Evolutionary conservation across 2,888 invertebrate genomes (phyloP).

Genomic region (Diaphora mendica): DNA sequence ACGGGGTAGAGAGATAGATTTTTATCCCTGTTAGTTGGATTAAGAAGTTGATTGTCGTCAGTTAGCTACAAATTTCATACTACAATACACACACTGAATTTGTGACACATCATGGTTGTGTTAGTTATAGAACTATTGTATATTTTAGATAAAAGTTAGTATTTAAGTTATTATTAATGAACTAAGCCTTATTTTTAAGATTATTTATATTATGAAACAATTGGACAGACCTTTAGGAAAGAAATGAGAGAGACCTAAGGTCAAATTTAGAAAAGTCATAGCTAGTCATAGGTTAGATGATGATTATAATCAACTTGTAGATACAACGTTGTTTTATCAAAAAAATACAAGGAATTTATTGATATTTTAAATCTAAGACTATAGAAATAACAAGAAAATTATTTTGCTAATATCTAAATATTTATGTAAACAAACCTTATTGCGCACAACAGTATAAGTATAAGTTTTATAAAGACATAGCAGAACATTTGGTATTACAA

Average conservation of each 20-base stretch:
- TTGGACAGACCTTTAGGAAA: neutral
- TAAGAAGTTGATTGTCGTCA: no score
- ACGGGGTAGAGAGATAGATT: neutral
- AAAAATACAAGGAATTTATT: neutral
- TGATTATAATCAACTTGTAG: neutral
- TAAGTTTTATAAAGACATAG: no score
- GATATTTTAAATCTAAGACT: neutral
- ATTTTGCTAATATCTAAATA: neutral
- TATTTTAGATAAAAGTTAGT: neutral
- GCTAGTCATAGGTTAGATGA: neutral
- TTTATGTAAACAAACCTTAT: no score
- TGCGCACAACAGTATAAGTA: no score
- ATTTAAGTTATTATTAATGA: neutral
- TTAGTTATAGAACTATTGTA: no score
- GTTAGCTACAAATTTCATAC: no score
- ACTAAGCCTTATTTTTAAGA: neutral
- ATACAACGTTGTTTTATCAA: neutral
- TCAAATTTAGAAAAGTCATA: no score
- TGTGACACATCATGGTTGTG: no score
- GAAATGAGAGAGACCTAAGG: neutral
- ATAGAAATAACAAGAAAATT: neutral
- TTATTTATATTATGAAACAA: neutral
- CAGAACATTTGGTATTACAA: neutral
- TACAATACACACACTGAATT: no score
- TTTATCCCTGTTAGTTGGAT: no score